A percentile compares a stretch with the other conserved stretches of the same genome.
These are phyloP conservation scores for Phasia obesa DNA, from an alignment of 2,888 invertebrate species.

Conservation along the genomic window DNA sequence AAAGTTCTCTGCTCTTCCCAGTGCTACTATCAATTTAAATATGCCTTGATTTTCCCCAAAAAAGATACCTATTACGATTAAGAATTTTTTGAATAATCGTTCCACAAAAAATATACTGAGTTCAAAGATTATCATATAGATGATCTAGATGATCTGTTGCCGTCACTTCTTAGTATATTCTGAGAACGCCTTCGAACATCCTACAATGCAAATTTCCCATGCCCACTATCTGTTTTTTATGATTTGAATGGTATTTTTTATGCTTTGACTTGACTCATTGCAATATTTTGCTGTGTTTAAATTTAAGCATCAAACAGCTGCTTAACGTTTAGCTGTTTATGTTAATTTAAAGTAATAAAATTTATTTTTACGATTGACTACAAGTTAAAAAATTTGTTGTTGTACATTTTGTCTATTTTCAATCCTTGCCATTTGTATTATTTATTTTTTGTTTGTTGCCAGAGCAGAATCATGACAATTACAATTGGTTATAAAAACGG, in stretches of 20 bases:
- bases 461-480: not conserved
- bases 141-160: no score
- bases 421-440: slow-evolving; percentile 12
- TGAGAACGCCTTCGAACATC: not conserved
- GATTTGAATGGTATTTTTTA: slow-evolving; percentile 21
- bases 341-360: slow-evolving; percentile 64
- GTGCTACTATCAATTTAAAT: no score
- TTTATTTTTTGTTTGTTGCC: no score
- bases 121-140: no score
- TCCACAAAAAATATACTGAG: no score
- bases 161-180: no score
- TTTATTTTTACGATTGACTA: slow-evolving; percentile 61
- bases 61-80: no score
- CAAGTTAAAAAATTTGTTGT: slow-evolving; percentile 21
- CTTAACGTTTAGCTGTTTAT: slow-evolving; percentile 42
- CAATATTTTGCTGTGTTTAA: slow-evolving; percentile 6
- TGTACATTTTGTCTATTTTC: not conserved
- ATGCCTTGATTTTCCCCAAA: no score
- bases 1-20: no score
- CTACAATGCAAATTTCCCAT: slow-evolving; percentile 29
- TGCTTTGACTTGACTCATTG: not conserved
- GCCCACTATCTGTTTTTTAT: slow-evolving; percentile 31
- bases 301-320: slow-evolving; percentile 28
- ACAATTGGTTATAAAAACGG: not conserved
- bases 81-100: no score